A percentile compares a stretch with the other conserved stretches of the same genome.
phyloP scores from a whole-genome alignment of 2,113 vertebrate genomes.

The Stegastes partitus region DNA sequence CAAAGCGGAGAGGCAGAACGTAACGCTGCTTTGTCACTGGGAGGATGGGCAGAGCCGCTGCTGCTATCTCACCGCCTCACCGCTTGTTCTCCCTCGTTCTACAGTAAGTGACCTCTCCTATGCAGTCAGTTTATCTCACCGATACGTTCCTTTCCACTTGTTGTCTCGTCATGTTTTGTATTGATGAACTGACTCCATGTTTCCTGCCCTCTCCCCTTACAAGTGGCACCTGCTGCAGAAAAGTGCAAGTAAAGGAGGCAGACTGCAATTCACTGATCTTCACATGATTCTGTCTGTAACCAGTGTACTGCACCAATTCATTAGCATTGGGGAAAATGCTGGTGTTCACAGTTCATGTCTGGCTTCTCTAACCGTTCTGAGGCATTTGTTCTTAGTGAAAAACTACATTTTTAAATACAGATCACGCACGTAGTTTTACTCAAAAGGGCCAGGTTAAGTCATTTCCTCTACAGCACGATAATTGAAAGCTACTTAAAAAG shows the following conservation, averaged over 20 bases:
- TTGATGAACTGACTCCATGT: conserved; percentile 16
- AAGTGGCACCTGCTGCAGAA: not conserved
- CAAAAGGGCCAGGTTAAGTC: not conserved
- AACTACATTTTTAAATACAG: not conserved
- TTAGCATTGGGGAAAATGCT: not conserved
- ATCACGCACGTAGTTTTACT: not conserved
- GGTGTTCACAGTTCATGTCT: too few species aligned
- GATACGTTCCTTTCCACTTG: conserved; percentile 8
- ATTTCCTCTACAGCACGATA: not conserved
- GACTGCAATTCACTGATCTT: not conserved
- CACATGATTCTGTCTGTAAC: not conserved
- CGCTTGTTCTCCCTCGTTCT: conserved; percentile 32
- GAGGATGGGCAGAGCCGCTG: conserved; percentile 67
- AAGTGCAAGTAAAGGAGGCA: not conserved
- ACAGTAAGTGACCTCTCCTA: conserved; percentile 45
- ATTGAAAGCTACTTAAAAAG: not conserved
- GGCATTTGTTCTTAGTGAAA: not conserved
- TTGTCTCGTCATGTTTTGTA: conserved; percentile 11
- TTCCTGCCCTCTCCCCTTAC: not conserved
- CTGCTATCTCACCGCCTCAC: conserved; percentile 58
- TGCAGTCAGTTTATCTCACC: conserved; percentile 31
- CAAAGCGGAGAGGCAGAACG: conserved; percentile 70
- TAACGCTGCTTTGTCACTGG: conserved; percentile 69
- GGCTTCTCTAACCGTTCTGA: not conserved
- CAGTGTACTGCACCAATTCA: not conserved